Percentiles rank a stretch among this genome's conserved stretches.
Conservation (phyloP, 1,140 invertebrate species). For the Nasonia giraulti region DNA sequence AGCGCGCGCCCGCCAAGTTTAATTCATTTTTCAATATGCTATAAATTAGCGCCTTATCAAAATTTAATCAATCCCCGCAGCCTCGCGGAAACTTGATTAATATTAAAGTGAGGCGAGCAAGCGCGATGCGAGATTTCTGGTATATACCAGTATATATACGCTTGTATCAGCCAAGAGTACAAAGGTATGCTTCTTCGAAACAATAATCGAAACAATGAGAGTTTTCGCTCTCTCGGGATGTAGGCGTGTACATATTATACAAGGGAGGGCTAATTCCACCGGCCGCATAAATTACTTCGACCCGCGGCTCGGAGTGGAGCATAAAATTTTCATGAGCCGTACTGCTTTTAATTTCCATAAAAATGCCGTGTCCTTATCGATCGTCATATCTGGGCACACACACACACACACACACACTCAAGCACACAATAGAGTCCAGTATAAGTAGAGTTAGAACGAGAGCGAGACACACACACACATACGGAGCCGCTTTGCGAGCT, state of each 20-base stretch:
- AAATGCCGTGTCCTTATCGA: conserved; percentile 38
- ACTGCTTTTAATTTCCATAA: conserved; percentile 49
- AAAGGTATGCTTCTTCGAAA: no score
- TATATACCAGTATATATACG: not conserved
- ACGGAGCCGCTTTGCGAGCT: not conserved
- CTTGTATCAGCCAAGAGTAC: no score
- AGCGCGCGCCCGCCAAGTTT: not conserved
- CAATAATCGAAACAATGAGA: no score
- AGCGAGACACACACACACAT: no score
- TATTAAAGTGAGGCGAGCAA: not conserved
- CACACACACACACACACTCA: not conserved
- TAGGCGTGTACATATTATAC: no score
- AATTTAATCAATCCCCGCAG: conserved; percentile 29
- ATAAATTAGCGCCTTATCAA: conserved; percentile 42
- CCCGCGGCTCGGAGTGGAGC: not conserved
- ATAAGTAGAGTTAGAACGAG: not conserved
- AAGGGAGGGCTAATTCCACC: not conserved
- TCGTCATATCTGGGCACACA: conserved; percentile 13
- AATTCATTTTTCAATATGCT: conserved; percentile 19
- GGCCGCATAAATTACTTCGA: conserved; percentile 30
- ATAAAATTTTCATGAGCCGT: conserved; percentile 42
- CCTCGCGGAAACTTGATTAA: conserved; percentile 9
- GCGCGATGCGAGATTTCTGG: not conserved
- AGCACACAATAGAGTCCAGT: not conserved
- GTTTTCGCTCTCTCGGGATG: no score